Evolutionary conservation across 2,888 invertebrate genomes (phyloP), one percentile per base, ranked within the genome.

Genomic region (Acrocyrtus sp.): DNA sequence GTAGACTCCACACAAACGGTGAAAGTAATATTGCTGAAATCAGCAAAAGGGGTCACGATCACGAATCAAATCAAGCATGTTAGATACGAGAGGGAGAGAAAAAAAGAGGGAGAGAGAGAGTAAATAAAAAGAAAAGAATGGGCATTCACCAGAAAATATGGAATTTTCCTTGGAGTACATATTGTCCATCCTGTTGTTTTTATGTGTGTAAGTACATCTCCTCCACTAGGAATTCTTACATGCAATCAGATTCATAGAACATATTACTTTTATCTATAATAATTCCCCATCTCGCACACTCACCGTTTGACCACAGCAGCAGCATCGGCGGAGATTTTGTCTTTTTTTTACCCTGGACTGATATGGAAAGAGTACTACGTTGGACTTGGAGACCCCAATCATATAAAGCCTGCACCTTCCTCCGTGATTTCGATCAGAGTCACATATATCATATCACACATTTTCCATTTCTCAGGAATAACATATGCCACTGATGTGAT

Each of bases 11-110:
- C n/a, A n/a, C n/a, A n/a, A n/a, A n/a, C n/a, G 50, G 29, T 47
- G 29, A 45, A 54, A 45, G 27, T 24, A 66, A 57, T 53, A 39
- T 66, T n/a, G 66, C 66, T 66, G 56, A 57, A 34, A 39, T 66
- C 56, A 66, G 66, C 66, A 66, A 66, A 66, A 56, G 57, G 63
- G 63, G 63, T 54, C 63, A 48, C 39, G 66, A 56, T n/a, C n/a
- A n/a, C n/a, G n/a, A n/a, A 66, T 57, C 48, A 66, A 66, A 57
- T 66, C 66, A 66, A 22, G 56, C 66, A 66, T 66, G 66, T 19
- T 57, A 56, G 56, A 66, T 57, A 56, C 26, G 66, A 54, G 29
- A 29, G n/a, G 41, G 26, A 41, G 50, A 57, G 50, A 27, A 24
- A 60, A 29, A 45, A 26, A 58, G 8, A 45, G 17, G 21, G 27